A percentile compares a stretch with the other conserved stretches of the same genome.
These are phyloP conservation scores for Lutjanus erythropterus DNA, from an alignment of 2,113 vertebrate species.

Conservation along the genomic window DNA sequence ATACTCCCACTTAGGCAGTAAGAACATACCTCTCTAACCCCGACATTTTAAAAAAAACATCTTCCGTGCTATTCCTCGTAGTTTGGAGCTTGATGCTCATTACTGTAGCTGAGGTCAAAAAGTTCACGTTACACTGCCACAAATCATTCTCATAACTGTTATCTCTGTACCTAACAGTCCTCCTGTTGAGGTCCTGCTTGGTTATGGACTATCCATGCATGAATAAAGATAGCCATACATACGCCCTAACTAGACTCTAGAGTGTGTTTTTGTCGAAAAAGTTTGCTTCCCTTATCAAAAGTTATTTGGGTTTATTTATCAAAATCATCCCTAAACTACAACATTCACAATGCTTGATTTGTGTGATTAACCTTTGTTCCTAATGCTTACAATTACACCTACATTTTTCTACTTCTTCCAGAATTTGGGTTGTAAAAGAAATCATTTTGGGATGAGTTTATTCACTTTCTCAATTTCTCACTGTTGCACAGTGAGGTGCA, in stretches of 20 bases:
- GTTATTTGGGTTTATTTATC: neutral
- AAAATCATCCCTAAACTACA: neutral
- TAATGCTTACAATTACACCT: neutral
- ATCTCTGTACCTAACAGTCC: neutral
- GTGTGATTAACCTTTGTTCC: neutral
- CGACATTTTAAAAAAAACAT: neutral
- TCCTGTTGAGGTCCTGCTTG: conserved; percentile 11
- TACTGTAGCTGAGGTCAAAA: conserved; percentile 26
- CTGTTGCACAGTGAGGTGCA: too few species aligned
- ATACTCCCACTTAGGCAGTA: neutral
- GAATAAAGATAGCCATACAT: conserved; percentile 3
- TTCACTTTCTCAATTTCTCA: too few species aligned
- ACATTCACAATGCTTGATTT: neutral
- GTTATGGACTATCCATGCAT: conserved; percentile 19
- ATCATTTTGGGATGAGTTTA: neutral
- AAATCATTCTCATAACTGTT: conserved; percentile 30
- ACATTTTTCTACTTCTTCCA: neutral
- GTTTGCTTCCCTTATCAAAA: conserved; percentile 4
- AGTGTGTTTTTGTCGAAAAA: conserved; percentile 11
- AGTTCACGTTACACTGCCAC: conserved; percentile 3
- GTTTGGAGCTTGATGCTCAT: conserved; percentile 25
- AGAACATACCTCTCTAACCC: neutral
- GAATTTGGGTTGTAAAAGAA: neutral
- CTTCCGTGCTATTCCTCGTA: neutral
- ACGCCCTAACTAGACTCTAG: neutral